Conservation (phyloP, 2,797 vertebrate genomes). For the Meda fulgida region DNA sequence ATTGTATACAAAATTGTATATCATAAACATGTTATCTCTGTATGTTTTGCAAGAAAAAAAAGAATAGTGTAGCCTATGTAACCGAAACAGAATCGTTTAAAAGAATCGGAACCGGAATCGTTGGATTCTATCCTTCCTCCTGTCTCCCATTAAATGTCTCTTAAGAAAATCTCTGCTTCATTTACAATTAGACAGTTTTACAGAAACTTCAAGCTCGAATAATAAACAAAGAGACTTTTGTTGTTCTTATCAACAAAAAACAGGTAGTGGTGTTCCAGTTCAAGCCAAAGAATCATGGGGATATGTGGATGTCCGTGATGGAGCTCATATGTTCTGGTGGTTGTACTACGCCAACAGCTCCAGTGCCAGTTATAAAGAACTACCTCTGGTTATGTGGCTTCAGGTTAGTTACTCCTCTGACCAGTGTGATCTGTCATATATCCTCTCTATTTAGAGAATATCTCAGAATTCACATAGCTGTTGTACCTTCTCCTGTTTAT, state of each 20-base stretch:
- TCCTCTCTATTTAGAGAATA: not conserved
- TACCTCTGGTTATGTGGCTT: constrained; percentile 94
- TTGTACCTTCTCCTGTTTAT: not conserved
- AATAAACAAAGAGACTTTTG: not conserved
- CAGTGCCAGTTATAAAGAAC: constrained; percentile 73
- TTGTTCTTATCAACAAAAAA: not conserved
- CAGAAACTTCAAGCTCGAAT: not conserved
- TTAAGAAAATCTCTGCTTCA: not conserved
- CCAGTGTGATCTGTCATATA: not conserved
- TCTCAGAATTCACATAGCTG: not conserved
- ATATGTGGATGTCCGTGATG: constrained; percentile 87
- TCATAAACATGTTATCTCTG: no score
- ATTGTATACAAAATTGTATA: no score
- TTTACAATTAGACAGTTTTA: not conserved
- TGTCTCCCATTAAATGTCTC: not conserved
- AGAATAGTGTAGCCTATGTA: not conserved
- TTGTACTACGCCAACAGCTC: constrained; percentile 85
- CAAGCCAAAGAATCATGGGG: constrained; percentile 81
- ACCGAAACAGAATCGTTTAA: not conserved
- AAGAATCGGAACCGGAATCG: not conserved
- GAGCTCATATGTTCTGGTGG: constrained; percentile 98
- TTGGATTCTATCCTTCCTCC: not conserved
- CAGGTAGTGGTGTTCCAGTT: constrained; percentile 61
- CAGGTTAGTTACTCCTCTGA: constrained; percentile 80
- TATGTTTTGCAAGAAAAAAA: not conserved